phyloP scores from a whole-genome alignment of 2,888 invertebrate genomes.

The Nymphalis urticae region DNA sequence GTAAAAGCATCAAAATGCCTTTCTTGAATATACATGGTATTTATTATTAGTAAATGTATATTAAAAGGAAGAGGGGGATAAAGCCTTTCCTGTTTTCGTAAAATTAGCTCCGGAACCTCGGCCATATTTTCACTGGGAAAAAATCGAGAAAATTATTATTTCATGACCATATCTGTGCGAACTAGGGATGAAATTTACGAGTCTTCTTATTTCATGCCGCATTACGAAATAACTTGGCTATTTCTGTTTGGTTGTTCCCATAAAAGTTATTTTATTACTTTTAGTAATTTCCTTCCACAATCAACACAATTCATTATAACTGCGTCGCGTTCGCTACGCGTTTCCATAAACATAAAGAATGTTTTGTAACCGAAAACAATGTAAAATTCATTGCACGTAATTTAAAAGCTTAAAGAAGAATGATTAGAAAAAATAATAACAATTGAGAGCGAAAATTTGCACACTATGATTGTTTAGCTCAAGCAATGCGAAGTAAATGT shows the following conservation, averaged over 20 bases:
- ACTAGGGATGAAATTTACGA: slow-evolving; percentile 1
- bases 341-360: no score
- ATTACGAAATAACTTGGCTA: slow-evolving; percentile 1
- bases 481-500: no score
- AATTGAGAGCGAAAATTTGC: no score
- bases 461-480: no score
- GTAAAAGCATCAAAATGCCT: background rate
- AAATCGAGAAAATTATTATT: slow-evolving; percentile 8
- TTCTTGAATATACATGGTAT: background rate
- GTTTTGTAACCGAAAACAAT: no score
- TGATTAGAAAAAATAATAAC: no score
- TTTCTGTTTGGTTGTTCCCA: background rate
- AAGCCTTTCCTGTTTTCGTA: slow-evolving; percentile 8
- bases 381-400: no score
- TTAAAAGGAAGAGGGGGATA: background rate
- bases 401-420: no score
- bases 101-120: slow-evolving; percentile 5
- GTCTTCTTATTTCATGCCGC: slow-evolving; percentile 1
- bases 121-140: slow-evolving; percentile 4
- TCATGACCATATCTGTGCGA: slow-evolving; percentile 6
- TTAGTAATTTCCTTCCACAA: background rate
- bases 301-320: no score
- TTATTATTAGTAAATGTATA: background rate
- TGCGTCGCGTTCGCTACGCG: no score
- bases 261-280: background rate